phyloP scores from a whole-genome alignment of 2,797 vertebrate genomes.

The Danio kyathit region DNA sequence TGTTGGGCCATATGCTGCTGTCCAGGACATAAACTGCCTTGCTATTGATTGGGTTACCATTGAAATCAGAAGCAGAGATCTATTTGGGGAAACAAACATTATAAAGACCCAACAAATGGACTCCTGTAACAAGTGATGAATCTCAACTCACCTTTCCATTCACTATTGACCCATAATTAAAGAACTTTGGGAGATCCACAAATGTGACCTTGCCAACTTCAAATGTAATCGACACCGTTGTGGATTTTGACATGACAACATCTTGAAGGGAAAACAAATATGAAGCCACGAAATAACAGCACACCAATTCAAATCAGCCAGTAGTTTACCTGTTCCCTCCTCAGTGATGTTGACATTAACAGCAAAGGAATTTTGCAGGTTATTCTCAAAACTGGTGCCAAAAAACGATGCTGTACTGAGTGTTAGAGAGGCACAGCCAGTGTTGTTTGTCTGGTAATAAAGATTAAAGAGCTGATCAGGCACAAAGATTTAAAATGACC shows the following conservation, averaged over 20 bases:
- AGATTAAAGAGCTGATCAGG: no score
- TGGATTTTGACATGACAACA: background rate
- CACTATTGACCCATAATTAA: background rate
- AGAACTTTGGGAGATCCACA: constrained; percentile 24
- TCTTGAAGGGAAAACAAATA: constrained; percentile 3
- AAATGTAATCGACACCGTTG: background rate
- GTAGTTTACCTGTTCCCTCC: constrained; percentile 53
- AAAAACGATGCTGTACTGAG: constrained; percentile 25
- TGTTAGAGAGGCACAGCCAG: constrained; percentile 27
- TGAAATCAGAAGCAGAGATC: constrained; percentile 37
- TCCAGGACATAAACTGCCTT: constrained; percentile 65
- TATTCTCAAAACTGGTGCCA: background rate
- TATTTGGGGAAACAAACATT: no score
- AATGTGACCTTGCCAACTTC: constrained; percentile 37
- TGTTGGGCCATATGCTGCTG: constrained; percentile 21
- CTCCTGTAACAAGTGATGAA: background rate
- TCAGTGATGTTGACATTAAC: constrained; percentile 31
- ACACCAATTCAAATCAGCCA: background rate
- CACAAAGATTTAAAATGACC: no score
- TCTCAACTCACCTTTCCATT: constrained; percentile 30
- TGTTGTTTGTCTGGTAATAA: constrained; percentile 20
- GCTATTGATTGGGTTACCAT: constrained; percentile 63
- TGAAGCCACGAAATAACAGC: no score
- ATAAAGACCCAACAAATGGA: no score
- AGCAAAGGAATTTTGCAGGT: background rate